Conservation (phyloP, 1,140 invertebrate species). For the Drosophila kepulauana region DNA sequence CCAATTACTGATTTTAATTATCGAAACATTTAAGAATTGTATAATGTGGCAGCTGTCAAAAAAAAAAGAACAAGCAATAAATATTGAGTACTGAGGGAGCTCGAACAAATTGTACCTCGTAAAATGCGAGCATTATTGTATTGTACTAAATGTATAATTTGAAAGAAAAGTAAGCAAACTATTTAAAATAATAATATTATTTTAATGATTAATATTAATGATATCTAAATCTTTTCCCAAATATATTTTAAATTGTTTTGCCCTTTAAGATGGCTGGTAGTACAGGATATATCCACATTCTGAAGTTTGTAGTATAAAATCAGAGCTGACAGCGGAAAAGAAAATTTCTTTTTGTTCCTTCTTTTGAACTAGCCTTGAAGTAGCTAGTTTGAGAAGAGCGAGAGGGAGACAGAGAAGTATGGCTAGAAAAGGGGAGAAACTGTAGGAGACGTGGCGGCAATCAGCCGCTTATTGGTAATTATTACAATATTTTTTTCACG, state of each 20-base stretch:
- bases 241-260: not conserved
- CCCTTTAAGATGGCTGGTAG: not conserved
- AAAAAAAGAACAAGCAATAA: not conserved
- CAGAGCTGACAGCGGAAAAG: slow-evolving; percentile 73
- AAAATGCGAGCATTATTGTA: too few relatives aligned
- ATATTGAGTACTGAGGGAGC: too few relatives aligned
- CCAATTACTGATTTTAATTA: slow-evolving; percentile 78
- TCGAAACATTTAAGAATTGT: slow-evolving; percentile 57
- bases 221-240: too few relatives aligned
- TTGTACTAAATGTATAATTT: too few relatives aligned
- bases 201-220: too few relatives aligned
- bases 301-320: slow-evolving; percentile 45
- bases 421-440: not conserved
- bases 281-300: slow-evolving; percentile 11
- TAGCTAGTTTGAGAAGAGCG: not conserved
- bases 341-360: slow-evolving; percentile 23
- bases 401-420: not conserved
- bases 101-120: too few relatives aligned
- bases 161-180: too few relatives aligned
- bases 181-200: too few relatives aligned
- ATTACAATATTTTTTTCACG: slow-evolving; percentile 53
- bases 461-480: slow-evolving; percentile 70
- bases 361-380: slow-evolving; percentile 7
- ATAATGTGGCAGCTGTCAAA: slow-evolving; percentile 55
- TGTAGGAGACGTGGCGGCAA: slow-evolving; percentile 35